These are phyloP conservation scores for Ostrea denselamellosa DNA, from an alignment of 1,140 invertebrate genomes.

Conservation along the genomic window DNA sequence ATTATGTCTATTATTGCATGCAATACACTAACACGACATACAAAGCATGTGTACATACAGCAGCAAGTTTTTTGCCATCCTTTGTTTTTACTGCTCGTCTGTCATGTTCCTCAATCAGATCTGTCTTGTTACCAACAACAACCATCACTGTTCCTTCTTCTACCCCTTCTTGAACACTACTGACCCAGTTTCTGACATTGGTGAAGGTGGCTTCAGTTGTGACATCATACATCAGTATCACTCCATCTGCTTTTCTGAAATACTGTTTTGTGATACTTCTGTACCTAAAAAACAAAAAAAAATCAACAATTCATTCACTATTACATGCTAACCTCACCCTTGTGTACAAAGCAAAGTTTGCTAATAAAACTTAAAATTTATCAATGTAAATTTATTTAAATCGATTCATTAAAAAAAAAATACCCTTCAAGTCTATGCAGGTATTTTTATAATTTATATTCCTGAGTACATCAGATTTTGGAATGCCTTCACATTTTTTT, in stretches of 20 bases:
- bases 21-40: not conserved
- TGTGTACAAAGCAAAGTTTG: not conserved
- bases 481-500: no score
- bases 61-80: conserved; percentile 81
- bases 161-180: conserved; percentile 80
- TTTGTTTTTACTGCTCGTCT: conserved; percentile 78
- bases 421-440: no score
- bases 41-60: conserved; percentile 73
- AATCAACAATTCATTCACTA: not conserved
- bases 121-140: conserved; percentile 80
- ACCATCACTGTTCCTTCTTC: conserved; percentile 79
- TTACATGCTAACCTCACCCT: not conserved
- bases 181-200: conserved; percentile 85
- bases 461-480: no score
- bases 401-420: no score
- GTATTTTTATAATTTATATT: no score
- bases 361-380: not conserved
- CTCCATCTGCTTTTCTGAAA: conserved; percentile 85
- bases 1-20: no score
- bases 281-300: conserved; percentile 80
- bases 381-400: not conserved
- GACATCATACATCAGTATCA: conserved; percentile 85
- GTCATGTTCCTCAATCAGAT: conserved; percentile 77
- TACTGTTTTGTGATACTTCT: conserved; percentile 86
- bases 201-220: conserved; percentile 84